phyloP scores from a whole-genome alignment of 2,888 invertebrate species.

The Nipponacmea schrenckii region DNA sequence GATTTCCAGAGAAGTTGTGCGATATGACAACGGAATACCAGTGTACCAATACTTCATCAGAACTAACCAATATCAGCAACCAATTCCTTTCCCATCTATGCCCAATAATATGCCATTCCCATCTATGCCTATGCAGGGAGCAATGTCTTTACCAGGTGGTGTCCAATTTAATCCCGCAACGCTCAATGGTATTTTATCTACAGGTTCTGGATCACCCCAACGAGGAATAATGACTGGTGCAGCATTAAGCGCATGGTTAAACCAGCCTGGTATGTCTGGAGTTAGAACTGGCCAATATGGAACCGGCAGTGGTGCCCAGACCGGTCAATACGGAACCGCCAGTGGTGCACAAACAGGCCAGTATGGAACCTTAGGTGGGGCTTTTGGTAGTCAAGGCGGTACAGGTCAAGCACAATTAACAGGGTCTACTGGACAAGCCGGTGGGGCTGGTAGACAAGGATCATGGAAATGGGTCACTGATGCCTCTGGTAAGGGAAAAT shows the following conservation, averaged over 20 bases:
- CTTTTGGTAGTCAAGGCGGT: too few relatives aligned
- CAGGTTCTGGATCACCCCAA: neutral
- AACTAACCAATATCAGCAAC: neutral
- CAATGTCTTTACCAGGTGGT: neutral
- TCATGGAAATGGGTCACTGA: neutral
- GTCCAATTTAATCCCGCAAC: neutral
- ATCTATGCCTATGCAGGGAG: neutral
- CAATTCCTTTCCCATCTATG: neutral
- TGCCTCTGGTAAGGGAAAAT: neutral
- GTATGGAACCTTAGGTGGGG: too few relatives aligned
- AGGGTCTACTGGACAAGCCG: too few relatives aligned
- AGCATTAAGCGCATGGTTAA: neutral
- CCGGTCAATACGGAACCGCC: too few relatives aligned
- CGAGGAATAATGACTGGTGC: neutral
- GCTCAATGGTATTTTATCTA: neutral
- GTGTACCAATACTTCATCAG: neutral
- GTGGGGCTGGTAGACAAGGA: neutral
- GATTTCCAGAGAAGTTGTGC: neutral
- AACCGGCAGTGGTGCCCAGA: too few relatives aligned
- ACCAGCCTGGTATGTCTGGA: too few relatives aligned
- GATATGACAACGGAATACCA: slow-evolving; percentile 2
- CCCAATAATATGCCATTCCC: neutral
- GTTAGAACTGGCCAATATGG: too few relatives aligned
- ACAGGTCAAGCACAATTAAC: too few relatives aligned
- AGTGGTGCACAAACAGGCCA: too few relatives aligned